Evolutionary conservation across 2,888 invertebrate genomes (phyloP).

Genomic region (Drosophila melanosoma): DNA sequence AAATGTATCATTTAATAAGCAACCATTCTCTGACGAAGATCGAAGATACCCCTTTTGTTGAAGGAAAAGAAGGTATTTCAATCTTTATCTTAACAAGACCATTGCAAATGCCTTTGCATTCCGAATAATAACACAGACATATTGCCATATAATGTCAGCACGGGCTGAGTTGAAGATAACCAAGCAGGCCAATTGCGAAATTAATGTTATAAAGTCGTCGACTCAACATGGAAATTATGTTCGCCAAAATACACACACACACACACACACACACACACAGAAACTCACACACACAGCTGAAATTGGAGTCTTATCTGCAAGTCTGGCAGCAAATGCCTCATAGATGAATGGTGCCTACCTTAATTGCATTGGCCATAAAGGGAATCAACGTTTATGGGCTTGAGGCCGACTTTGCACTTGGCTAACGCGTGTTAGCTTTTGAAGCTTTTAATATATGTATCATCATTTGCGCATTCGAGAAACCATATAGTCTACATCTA

Average conservation of each 20-base stretch:
- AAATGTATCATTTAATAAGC: too few species aligned
- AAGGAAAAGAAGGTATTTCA: constrained; percentile 54
- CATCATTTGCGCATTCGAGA: constrained; percentile 37
- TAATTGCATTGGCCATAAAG: constrained; percentile 67
- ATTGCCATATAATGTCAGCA: constrained; percentile 44
- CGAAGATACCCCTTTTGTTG: constrained; percentile 16
- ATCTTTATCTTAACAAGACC: constrained; percentile 48
- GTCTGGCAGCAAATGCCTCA: constrained; percentile 57
- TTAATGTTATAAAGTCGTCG: constrained; percentile 47
- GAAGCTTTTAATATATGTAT: constrained; percentile 4
- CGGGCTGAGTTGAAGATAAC: constrained; percentile 40
- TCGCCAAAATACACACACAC: constrained; percentile 9
- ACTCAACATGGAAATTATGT: constrained; percentile 64
- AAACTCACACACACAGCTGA: neutral
- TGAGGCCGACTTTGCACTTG: constrained; percentile 74
- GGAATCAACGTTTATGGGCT: constrained; percentile 66
- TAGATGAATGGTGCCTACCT: constrained; percentile 68
- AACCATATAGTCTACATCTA: constrained; percentile 34
- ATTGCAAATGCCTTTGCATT: constrained; percentile 47
- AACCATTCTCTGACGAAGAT: neutral
- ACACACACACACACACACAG: neutral
- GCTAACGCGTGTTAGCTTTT: constrained; percentile 64
- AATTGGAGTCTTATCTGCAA: constrained; percentile 45
- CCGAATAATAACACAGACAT: constrained; percentile 47
- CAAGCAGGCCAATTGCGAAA: constrained; percentile 17